Evolutionary conservation across 2,113 vertebrate species (phyloP).

Genomic region (Sylvilagus bachmani): DNA sequence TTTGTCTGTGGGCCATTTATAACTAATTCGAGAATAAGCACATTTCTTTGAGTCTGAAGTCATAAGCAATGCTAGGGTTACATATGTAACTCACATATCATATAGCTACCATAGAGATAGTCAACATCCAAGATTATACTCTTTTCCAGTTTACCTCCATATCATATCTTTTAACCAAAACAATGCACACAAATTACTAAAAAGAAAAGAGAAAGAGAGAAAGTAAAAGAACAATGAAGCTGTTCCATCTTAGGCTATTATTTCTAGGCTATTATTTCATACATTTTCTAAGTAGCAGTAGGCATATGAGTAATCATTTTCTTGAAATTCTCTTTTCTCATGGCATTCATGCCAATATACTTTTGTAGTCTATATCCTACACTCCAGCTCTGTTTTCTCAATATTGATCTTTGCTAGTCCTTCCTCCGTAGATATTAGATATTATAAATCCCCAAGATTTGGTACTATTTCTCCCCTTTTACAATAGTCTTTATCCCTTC

Average conservation of each 20-base stretch:
- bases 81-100: background rate
- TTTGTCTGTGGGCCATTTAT: background rate
- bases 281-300: background rate
- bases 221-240: background rate
- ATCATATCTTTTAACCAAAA: constrained; percentile 25
- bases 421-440: background rate
- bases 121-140: background rate
- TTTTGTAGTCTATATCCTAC: background rate
- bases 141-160: background rate
- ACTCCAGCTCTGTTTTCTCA: background rate
- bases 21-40: constrained; percentile 22
- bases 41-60: background rate
- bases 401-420: background rate
- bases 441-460: background rate
- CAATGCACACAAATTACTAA: background rate
- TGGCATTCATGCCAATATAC: background rate
- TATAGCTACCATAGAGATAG: background rate
- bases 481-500: background rate
- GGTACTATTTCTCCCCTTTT: background rate
- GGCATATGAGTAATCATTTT: background rate
- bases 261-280: background rate
- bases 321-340: background rate
- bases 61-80: background rate
- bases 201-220: background rate
- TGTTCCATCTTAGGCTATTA: constrained; percentile 4